Evolutionary conservation across 2,888 invertebrate genomes (phyloP), one percentile per base, ranked within the genome.

Genomic region (Agonum fuliginosum): DNA sequence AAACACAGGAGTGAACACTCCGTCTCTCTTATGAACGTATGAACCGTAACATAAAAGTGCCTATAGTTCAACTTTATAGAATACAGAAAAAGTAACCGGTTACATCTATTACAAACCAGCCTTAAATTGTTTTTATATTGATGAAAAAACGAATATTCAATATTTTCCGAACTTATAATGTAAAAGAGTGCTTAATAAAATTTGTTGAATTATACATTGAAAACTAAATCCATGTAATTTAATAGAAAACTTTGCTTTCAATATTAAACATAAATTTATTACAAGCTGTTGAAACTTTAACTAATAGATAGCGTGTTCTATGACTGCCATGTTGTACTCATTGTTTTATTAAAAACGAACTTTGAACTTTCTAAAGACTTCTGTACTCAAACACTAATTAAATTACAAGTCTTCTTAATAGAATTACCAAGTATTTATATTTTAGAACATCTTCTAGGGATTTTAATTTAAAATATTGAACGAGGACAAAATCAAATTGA

Each of bases 231-330:
- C 24, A 54, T 10, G 30, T 62, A 62, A 62, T 62, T 62, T 30
- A 62, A 62, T 62, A 30, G 30, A 62, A 62, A 62, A 62, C 58
- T 62, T 62, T 62, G 30, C 58, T 62, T 58, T 62, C 30, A 62
- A 62, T 30, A 62, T 62, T 62, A 62, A 62, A 62, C 58, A 30
- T 17, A 19, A 62, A 62, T 62, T 62, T 62, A 62, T 62, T 62
- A 54, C 5, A 54, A 17, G 58, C 3, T 27, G 10, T 10, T 8
- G 10, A 30, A 62, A 62, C 30, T 62, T 54, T n/a, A n/a, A 54
- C 54, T 54, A 54, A 54, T 54, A 54, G 54, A 54, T 54, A 24
- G 54, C 58, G 58, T 62, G 58, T 62, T 62, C 34, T 30, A 62
- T 62, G 30, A 30, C 58, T 5, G 58, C 30, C 30, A 30, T 62